phyloP scores from a whole-genome alignment of 1,140 invertebrate species.

The Euwallacea similis region DNA sequence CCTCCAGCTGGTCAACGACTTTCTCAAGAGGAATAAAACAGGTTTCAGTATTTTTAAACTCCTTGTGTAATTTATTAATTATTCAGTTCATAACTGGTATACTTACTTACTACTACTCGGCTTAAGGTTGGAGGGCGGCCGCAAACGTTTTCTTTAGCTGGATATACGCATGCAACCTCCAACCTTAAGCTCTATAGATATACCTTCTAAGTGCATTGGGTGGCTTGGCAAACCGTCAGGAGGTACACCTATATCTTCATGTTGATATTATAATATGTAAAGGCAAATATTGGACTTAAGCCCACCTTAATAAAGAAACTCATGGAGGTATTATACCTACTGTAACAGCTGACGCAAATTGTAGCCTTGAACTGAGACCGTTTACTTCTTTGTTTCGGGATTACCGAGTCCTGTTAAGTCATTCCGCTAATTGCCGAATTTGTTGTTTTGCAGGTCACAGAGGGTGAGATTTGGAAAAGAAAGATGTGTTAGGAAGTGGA shows the following conservation, averaged over 20 bases:
- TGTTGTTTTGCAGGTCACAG: no score
- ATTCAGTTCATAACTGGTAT: constrained; percentile 1
- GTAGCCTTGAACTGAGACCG: not conserved
- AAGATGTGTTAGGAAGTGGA: not conserved
- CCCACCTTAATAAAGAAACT: not conserved
- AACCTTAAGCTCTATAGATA: not conserved
- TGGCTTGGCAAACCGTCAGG: not conserved
- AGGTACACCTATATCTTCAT: not conserved
- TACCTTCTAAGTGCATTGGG: not conserved
- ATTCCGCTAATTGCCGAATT: no score
- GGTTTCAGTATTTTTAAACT: constrained; percentile 19
- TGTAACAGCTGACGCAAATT: not conserved
- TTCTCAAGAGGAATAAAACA: constrained; percentile 3
- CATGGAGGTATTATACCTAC: not conserved
- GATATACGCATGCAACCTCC: not conserved
- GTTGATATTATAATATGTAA: no score
- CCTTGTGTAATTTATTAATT: constrained; percentile 10
- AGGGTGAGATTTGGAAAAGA: no score
- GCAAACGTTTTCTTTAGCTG: not conserved
- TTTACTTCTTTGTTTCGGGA: not conserved
- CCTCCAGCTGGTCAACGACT: constrained; percentile 23
- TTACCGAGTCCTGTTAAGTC: not conserved
- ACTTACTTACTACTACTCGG: constrained; percentile 4
- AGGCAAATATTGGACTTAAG: not conserved
- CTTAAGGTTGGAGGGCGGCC: not conserved